phyloP scores from a whole-genome alignment of 2,888 invertebrate genomes.

The Ditula angustiorana region DNA sequence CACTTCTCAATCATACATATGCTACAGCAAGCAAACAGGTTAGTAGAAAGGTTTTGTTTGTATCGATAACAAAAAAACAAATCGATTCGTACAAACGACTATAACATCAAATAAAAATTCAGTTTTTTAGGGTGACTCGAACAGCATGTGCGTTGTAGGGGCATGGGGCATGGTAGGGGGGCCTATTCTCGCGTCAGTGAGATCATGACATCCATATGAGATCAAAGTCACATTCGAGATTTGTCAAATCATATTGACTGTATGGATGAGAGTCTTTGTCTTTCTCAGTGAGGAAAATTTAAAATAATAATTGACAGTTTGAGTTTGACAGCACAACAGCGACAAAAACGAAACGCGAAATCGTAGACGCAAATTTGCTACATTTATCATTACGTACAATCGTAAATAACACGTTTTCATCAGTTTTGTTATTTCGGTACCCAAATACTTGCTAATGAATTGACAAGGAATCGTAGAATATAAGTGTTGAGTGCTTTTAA shows the following conservation, averaged over 20 bases:
- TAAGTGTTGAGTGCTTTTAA: slow-evolving; percentile 7
- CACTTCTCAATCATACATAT: slow-evolving; percentile 24
- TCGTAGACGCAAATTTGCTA: slow-evolving; percentile 17
- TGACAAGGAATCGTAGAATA: slow-evolving; percentile 1
- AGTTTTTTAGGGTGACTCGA: neutral
- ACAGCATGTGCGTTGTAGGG: no score
- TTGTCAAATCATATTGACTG: no score
- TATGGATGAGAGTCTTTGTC: no score
- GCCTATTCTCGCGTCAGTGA: no score
- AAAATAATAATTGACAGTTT: no score
- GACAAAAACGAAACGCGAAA: slow-evolving; percentile 17
- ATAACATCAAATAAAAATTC: neutral
- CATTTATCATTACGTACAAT: slow-evolving; percentile 12
- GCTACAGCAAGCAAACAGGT: neutral
- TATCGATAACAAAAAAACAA: neutral
- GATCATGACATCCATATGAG: no score
- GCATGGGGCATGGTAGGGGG: no score
- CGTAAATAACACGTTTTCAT: slow-evolving; percentile 18
- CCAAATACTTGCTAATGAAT: slow-evolving; percentile 11
- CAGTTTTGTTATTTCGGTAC: neutral
- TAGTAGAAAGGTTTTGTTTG: neutral
- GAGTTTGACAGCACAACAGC: slow-evolving; percentile 20
- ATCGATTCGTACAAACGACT: neutral
- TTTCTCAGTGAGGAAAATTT: no score
- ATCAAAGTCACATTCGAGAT: no score